Evolutionary conservation across 2,797 vertebrate species (phyloP), one percentile per base, ranked within the genome.

Genomic region (Tragopan temminckii): DNA sequence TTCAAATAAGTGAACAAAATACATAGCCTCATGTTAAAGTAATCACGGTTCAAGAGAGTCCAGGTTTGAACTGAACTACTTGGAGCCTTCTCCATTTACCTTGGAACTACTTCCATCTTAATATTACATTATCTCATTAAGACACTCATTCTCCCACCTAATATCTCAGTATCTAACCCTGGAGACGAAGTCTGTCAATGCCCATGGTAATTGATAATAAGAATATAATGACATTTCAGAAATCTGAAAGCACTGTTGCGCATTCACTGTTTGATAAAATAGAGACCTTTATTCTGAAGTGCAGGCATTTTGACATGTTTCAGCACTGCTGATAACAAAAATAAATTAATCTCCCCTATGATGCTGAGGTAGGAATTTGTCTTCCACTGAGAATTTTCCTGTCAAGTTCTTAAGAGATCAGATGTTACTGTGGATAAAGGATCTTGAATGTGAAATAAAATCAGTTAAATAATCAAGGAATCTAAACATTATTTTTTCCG

Each of bases 221-320:
- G 77, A 94, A 88, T 58, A 80, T 62, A 55, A 16, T 66, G n/a
- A 88, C 80, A 69, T 90, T 93, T 86, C n/a, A 85, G 83, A 91
- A 79, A 76, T 59, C 33, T 55, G 55, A 90, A 84, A 76, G 63
- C 24, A n/a, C 25, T 88, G 17, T 42, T 72, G 20, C 42, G 52
- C 46, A 24, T 72, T 69, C 14, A 4, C 23, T 70, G 17, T 18
- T 59, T 70, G 53, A 83, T 74, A 83, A 91, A 95, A 91, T 72
- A 88, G 36, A 89, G 76, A 85, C 25, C 72, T 91, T 63, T 35
- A 68, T 78, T 89, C 69, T 83, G 53, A 91, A 83, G 50, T 53
- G 74, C n/a, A 93, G 82, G 69, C 63, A 72, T 85, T 88, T 83
- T 83, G 89, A 92, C 82, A 92, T 50, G 16, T 78, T 80, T 93